Conservation (phyloP, 2,113 vertebrate species). For the Catharus minimus region DNA sequence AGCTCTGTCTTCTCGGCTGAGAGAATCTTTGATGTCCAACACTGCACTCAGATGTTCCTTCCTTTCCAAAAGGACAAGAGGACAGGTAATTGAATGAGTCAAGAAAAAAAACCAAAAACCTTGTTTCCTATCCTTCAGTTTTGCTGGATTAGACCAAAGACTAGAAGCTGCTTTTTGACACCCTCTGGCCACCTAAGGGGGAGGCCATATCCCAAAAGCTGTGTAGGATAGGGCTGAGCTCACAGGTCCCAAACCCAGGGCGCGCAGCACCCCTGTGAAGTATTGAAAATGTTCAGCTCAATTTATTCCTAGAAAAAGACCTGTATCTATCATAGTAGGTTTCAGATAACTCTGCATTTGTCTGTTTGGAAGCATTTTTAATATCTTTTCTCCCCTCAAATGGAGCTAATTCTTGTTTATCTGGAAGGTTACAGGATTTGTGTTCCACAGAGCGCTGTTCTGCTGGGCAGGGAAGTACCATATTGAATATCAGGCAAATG, state of each 20-base stretch:
- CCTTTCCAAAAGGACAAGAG: conserved; percentile 29
- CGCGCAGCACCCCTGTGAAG: background rate
- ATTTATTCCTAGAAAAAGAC: background rate
- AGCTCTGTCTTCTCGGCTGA: conserved; percentile 37
- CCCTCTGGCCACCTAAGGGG: background rate
- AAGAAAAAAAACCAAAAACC: background rate
- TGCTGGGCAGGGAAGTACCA: rapidly evolving
- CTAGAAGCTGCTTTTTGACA: background rate
- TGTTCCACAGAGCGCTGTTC: background rate
- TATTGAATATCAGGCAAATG: background rate
- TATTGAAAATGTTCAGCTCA: background rate
- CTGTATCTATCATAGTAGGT: background rate
- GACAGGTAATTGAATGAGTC: background rate
- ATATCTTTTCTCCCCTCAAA: background rate
- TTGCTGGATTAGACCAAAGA: background rate
- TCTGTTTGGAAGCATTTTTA: background rate
- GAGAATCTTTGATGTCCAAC: conserved; percentile 40
- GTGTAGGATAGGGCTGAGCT: background rate
- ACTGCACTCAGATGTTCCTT: conserved; percentile 48
- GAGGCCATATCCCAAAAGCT: background rate
- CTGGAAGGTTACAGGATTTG: background rate
- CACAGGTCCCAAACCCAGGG: background rate
- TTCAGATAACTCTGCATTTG: background rate
- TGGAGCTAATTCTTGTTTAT: background rate
- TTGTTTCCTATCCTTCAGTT: background rate